Conservation (phyloP, 2,113 vertebrate genomes). For the Perccottus glenii region DNA sequence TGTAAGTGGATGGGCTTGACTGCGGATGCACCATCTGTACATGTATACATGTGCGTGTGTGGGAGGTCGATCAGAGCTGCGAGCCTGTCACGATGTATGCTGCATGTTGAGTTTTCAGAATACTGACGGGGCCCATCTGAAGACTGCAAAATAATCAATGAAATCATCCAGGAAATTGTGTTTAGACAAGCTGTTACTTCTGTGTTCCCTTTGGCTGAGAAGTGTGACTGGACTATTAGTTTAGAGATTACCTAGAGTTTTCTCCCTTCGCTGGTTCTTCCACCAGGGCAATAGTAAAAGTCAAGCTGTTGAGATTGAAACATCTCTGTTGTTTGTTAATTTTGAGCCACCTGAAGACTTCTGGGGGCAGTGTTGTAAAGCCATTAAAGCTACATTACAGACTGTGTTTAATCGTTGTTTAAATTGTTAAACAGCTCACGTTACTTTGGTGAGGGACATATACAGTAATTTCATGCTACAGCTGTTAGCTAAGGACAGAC, state of each 20-base stretch:
- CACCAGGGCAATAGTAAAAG: conserved; percentile 24
- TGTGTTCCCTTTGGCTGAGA: conserved; percentile 20
- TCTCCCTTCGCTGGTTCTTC: conserved; percentile 11
- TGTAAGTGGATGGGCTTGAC: conserved; percentile 60
- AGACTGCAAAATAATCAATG: conserved; percentile 43
- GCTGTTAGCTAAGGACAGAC: too few species aligned
- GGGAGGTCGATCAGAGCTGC: conserved; percentile 30
- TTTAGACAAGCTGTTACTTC: conserved; percentile 37
- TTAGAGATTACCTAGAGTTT: conserved; percentile 38
- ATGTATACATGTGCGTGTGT: conserved; percentile 30
- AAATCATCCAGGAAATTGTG: conserved; percentile 57
- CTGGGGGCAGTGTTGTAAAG: neutral
- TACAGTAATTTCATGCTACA: too few species aligned
- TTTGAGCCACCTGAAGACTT: neutral
- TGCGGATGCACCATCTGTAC: conserved; percentile 59
- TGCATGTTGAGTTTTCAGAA: conserved; percentile 5
- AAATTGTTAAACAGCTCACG: too few species aligned
- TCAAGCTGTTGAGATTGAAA: conserved; percentile 21
- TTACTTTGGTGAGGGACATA: too few species aligned
- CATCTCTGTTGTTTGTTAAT: neutral
- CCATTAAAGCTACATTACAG: too few species aligned
- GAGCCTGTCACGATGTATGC: conserved; percentile 5
- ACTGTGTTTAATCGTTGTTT: too few species aligned
- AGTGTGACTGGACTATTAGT: conserved; percentile 46
- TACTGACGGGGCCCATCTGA: conserved; percentile 25